Evolutionary conservation across 2,113 vertebrate species (phyloP).

Genomic region (Myanophis thanlyinensis): DNA sequence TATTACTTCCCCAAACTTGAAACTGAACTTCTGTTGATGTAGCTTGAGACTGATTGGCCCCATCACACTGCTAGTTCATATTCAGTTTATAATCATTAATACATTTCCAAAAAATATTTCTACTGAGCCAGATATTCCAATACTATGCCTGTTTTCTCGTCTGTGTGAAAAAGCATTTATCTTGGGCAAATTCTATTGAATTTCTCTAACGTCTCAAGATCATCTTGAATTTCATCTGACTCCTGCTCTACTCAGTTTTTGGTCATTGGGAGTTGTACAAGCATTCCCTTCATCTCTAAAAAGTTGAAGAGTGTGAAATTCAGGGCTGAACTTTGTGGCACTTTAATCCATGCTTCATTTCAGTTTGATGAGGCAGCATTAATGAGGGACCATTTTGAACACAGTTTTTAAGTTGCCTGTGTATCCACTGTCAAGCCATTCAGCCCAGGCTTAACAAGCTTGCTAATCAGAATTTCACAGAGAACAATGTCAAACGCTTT

Average conservation of each 20-base stretch:
- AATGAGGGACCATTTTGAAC: background rate
- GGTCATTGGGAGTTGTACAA: background rate
- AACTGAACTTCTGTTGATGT: background rate
- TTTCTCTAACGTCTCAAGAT: background rate
- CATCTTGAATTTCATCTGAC: background rate
- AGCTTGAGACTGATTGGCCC: background rate
- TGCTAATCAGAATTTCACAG: background rate
- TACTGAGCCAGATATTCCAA: background rate
- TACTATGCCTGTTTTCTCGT: rapidly evolving
- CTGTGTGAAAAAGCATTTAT: background rate
- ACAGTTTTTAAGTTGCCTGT: background rate
- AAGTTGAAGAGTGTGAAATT: background rate
- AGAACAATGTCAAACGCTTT: background rate
- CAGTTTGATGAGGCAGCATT: background rate
- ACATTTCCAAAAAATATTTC: background rate
- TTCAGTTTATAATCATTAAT: background rate
- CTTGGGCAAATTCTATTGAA: background rate
- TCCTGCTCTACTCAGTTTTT: background rate
- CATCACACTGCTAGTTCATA: background rate
- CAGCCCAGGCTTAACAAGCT: background rate
- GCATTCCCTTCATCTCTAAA: background rate
- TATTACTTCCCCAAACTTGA: background rate
- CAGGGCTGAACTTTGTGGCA: background rate
- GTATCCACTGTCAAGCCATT: background rate
- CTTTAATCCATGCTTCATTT: background rate